Conservation (phyloP, 1,140 invertebrate genomes). For the Hylaeus anthracinus region DNA sequence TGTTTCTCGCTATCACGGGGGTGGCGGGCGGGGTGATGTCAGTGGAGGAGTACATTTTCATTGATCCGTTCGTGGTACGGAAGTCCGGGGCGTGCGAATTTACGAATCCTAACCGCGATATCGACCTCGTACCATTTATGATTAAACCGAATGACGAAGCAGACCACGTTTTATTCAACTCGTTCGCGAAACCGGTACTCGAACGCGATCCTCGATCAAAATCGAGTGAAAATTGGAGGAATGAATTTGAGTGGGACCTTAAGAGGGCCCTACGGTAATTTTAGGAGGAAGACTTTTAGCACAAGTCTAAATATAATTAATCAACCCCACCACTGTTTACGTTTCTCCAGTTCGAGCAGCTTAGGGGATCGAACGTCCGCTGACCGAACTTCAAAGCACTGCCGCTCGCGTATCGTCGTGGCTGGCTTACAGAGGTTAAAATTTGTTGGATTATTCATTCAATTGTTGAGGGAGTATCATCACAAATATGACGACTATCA, state of each 20-base stretch:
- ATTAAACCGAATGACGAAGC: neutral
- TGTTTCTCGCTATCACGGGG: slow-evolving; percentile 59
- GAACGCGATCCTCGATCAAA: neutral
- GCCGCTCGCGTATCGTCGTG: neutral
- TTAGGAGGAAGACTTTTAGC: too few relatives aligned
- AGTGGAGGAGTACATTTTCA: slow-evolving; percentile 76
- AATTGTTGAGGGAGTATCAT: too few relatives aligned
- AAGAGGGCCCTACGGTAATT: too few relatives aligned
- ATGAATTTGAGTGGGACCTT: neutral
- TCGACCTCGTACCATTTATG: slow-evolving; percentile 24
- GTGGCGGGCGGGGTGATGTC: slow-evolving; percentile 59
- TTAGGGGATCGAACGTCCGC: neutral
- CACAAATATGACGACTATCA: too few relatives aligned
- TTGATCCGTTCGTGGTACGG: slow-evolving; percentile 75
- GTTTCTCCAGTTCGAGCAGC: neutral
- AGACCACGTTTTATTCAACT: neutral
- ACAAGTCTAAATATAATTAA: too few relatives aligned
- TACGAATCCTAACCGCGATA: slow-evolving; percentile 67
- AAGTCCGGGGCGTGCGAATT: slow-evolving; percentile 53
- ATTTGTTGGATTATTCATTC: too few relatives aligned
- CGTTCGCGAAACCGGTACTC: neutral
- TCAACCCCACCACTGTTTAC: too few relatives aligned
- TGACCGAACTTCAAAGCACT: neutral
- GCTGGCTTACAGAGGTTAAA: too few relatives aligned
- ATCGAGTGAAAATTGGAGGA: neutral